Evolutionary conservation across 2,797 vertebrate species (phyloP).

Genomic region (Oryzias dopingdopingensis): DNA sequence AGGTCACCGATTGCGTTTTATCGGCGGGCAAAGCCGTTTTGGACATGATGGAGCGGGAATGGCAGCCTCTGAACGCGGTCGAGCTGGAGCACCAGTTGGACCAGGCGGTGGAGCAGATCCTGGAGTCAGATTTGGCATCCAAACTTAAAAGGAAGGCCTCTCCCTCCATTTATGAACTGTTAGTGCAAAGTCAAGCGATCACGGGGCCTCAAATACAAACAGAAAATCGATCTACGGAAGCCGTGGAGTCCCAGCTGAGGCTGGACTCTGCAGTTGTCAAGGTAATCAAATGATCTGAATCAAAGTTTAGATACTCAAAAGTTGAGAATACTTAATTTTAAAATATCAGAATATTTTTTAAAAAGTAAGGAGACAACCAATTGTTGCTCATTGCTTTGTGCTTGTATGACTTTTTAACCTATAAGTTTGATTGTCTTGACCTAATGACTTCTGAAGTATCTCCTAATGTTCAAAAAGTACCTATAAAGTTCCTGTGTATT

Average conservation of each 20-base stretch:
- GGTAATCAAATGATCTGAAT: constrained; percentile 14
- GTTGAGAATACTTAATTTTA: no score
- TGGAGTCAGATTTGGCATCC: constrained; percentile 71
- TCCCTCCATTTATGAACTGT: constrained; percentile 8
- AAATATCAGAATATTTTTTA: no score
- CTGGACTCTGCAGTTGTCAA: constrained; percentile 29
- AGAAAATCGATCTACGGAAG: not conserved
- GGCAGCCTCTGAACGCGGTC: constrained; percentile 75
- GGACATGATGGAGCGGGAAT: constrained; percentile 77
- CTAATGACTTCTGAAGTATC: no score
- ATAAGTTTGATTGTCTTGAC: no score
- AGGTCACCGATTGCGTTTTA: constrained; percentile 35
- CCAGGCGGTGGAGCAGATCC: constrained; percentile 73
- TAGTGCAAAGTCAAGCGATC: constrained; percentile 14
- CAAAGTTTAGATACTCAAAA: not conserved
- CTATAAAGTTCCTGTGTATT: no score
- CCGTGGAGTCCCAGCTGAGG: constrained; percentile 9
- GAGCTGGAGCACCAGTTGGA: constrained; percentile 80
- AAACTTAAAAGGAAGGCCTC: constrained; percentile 32
- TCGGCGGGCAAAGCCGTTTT: constrained; percentile 71
- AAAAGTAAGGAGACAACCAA: no score
- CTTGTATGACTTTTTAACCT: no score
- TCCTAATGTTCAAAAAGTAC: no score
- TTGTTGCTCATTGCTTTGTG: no score
- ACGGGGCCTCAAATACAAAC: not conserved